Evolutionary conservation across 2,113 vertebrate genomes (phyloP).

Genomic region (Euleptes europaea): DNA sequence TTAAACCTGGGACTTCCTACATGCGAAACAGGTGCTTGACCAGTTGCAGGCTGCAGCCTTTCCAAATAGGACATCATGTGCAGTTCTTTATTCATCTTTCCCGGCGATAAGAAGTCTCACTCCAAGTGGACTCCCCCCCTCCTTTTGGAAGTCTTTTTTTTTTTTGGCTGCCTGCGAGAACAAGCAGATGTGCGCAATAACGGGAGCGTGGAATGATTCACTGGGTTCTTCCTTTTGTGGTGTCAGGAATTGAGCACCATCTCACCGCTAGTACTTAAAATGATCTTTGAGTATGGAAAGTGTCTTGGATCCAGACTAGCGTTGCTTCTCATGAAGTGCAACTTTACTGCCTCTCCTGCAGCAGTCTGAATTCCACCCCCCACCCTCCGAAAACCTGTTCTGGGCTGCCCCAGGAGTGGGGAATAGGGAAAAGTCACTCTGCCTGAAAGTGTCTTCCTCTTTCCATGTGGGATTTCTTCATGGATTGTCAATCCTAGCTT

Average conservation of each 20-base stretch:
- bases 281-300: neutral
- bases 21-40: neutral
- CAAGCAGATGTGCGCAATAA: neutral
- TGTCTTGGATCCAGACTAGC: too few species aligned
- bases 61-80: neutral
- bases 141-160: neutral
- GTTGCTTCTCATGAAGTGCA: too few species aligned
- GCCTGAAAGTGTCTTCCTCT: too few species aligned
- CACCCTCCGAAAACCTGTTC: too few species aligned
- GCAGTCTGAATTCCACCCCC: too few species aligned
- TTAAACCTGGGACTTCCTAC: neutral
- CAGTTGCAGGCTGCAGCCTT: too few species aligned
- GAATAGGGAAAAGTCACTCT: too few species aligned
- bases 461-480: too few species aligned
- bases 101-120: neutral
- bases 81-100: neutral
- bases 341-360: too few species aligned
- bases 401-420: too few species aligned
- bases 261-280: conserved; percentile 7
- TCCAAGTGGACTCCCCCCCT: neutral
- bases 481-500: too few species aligned
- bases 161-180: conserved; percentile 4
- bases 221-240: conserved; percentile 35
- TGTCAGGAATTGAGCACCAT: conserved; percentile 21
- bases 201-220: conserved; percentile 5